These are phyloP conservation scores for Pseudopodoces humilis DNA, from an alignment of 2,113 vertebrate species.

Conservation along the genomic window DNA sequence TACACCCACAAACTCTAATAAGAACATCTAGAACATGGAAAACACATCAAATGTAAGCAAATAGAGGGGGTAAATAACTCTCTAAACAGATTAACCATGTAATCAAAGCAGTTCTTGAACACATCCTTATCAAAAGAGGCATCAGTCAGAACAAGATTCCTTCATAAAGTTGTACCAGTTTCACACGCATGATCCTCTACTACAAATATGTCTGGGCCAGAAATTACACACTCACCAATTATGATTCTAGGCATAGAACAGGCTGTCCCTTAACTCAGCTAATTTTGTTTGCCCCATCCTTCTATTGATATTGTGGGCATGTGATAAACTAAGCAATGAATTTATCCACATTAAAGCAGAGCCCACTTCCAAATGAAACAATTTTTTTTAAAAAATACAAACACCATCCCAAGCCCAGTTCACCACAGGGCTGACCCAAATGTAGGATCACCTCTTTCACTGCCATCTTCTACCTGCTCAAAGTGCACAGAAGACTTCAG, in stretches of 20 bases:
- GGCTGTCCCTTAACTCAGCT: neutral
- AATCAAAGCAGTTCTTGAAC: neutral
- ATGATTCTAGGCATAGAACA: neutral
- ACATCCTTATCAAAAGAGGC: neutral
- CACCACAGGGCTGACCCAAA: neutral
- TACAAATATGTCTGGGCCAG: neutral
- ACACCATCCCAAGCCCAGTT: neutral
- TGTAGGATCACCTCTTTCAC: neutral
- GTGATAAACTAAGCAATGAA: neutral
- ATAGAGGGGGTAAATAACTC: neutral
- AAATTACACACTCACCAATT: neutral
- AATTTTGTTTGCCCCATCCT: neutral
- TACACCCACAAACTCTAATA: neutral
- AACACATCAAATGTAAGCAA: neutral
- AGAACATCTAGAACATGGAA: neutral
- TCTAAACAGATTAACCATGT: neutral
- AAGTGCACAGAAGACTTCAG: neutral
- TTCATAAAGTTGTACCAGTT: neutral
- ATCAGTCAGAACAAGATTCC: neutral
- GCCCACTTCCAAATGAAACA: neutral
- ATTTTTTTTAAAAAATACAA: neutral
- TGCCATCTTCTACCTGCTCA: fast-evolving
- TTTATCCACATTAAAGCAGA: neutral
- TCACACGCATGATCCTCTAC: neutral
- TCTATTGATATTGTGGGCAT: neutral